Percentiles rank a stretch among this genome's conserved stretches.
Evolutionary conservation across 2,797 vertebrate genomes (phyloP).

Genomic region (Psittacula echo): DNA sequence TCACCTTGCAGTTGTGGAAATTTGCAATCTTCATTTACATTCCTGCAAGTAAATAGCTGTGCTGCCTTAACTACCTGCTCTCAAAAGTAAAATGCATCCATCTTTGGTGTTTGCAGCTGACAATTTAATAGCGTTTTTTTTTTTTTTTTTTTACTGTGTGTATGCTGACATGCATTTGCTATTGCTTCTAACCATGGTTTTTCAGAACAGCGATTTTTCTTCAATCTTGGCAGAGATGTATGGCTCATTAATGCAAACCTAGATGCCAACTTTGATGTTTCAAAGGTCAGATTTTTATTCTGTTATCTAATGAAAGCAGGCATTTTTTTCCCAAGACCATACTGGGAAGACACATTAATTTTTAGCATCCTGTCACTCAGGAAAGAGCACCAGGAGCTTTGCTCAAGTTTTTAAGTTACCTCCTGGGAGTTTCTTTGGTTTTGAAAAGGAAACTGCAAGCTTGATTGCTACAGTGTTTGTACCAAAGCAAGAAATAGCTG

Average conservation of each 20-base stretch:
- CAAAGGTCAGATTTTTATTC: neutral
- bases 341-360: neutral
- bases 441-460: neutral
- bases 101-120: neutral
- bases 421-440: neutral
- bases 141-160: neutral
- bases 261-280: neutral
- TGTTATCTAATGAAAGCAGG: neutral
- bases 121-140: neutral
- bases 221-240: neutral
- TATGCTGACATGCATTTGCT: neutral
- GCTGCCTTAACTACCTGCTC: neutral
- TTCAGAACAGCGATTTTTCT: neutral
- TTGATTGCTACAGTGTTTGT: neutral
- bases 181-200: neutral
- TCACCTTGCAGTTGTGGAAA: neutral
- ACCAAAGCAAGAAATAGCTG: neutral
- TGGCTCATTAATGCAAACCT: neutral
- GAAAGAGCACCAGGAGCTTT: neutral
- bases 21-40: neutral
- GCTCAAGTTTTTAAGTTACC: neutral
- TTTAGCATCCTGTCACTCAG: neutral
- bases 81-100: neutral
- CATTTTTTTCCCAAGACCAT: accelerated
- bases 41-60: neutral